Percentiles rank a stretch among this genome's conserved stretches.
phyloP scores from a whole-genome alignment of 2,797 vertebrate genomes.

The Aselliscus stoliczkanus region DNA sequence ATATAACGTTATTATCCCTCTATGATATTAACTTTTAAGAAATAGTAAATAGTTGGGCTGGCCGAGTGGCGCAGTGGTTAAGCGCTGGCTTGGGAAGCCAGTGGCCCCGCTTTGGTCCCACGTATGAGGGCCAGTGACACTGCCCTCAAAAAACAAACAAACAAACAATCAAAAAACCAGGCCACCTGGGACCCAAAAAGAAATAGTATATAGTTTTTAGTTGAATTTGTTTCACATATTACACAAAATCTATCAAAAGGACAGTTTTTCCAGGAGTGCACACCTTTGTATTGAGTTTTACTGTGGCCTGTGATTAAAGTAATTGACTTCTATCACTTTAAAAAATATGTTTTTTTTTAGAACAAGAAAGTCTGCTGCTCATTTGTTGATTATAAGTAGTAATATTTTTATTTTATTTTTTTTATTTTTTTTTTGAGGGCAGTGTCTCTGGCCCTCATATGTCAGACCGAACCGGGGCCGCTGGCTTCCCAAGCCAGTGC shows the following conservation, averaged over 20 bases:
- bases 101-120: too few species aligned
- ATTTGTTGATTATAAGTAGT: background rate
- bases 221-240: conserved; percentile 8
- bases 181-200: too few species aligned
- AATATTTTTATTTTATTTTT: background rate
- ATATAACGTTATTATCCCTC: background rate
- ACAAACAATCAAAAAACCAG: too few species aligned
- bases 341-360: background rate
- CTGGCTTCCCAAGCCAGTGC: too few species aligned
- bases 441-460: too few species aligned
- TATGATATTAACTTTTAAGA: conserved; percentile 36
- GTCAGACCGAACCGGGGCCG: too few species aligned
- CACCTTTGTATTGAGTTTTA: conserved; percentile 9
- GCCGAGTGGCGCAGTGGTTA: too few species aligned
- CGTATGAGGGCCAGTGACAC: too few species aligned
- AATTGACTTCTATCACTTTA: background rate
- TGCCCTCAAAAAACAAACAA: too few species aligned
- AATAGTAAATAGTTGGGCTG: background rate
- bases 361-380: background rate
- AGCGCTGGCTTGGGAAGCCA: too few species aligned
- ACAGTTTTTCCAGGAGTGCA: background rate
- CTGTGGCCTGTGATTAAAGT: background rate
- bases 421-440: too few species aligned
- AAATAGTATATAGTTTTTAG: background rate
- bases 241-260: conserved; percentile 11